Evolutionary conservation across 2,888 invertebrate species (phyloP).

Genomic region (Sarcophaga carnaria): DNA sequence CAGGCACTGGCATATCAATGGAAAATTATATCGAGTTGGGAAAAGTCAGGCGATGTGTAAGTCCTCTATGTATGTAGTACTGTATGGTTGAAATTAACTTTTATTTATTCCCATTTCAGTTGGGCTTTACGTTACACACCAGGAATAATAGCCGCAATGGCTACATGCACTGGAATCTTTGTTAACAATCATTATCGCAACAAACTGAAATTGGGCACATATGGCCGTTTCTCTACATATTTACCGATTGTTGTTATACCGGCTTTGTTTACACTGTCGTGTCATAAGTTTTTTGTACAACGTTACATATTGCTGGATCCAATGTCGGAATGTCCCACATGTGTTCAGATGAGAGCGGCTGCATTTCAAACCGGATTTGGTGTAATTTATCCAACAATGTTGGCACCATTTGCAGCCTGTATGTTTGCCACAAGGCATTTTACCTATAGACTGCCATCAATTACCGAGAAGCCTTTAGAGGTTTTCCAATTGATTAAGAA

Average conservation of each 20-base stretch:
- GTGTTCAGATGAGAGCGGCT: slow-evolving; percentile 85
- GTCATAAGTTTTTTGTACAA: slow-evolving; percentile 85
- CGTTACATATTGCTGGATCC: slow-evolving; percentile 84
- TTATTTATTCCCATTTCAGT: slow-evolving; percentile 76
- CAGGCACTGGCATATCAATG: slow-evolving; percentile 85
- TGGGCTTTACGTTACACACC: slow-evolving; percentile 83
- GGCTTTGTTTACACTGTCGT: slow-evolving; percentile 82
- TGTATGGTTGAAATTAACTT: not conserved
- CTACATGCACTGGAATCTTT: slow-evolving; percentile 83
- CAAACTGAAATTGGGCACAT: slow-evolving; percentile 84
- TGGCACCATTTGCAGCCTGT: slow-evolving; percentile 85
- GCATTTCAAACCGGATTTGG: slow-evolving; percentile 83
- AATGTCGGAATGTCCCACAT: slow-evolving; percentile 84
- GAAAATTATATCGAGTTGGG: slow-evolving; percentile 85
- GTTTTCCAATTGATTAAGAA: slow-evolving; percentile 83
- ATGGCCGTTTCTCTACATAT: slow-evolving; percentile 85
- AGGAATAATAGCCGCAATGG: slow-evolving; percentile 82
- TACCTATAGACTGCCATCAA: slow-evolving; percentile 86
- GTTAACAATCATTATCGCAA: slow-evolving; percentile 86
- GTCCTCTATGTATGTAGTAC: slow-evolving; percentile 70
- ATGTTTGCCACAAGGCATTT: slow-evolving; percentile 85
- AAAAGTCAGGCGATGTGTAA: slow-evolving; percentile 85
- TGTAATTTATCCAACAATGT: slow-evolving; percentile 84
- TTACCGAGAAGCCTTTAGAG: slow-evolving; percentile 84
- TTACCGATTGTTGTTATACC: slow-evolving; percentile 86